Evolutionary conservation across 2,113 vertebrate genomes (phyloP).

Genomic region (Chiloscyllium plagiosum): DNA sequence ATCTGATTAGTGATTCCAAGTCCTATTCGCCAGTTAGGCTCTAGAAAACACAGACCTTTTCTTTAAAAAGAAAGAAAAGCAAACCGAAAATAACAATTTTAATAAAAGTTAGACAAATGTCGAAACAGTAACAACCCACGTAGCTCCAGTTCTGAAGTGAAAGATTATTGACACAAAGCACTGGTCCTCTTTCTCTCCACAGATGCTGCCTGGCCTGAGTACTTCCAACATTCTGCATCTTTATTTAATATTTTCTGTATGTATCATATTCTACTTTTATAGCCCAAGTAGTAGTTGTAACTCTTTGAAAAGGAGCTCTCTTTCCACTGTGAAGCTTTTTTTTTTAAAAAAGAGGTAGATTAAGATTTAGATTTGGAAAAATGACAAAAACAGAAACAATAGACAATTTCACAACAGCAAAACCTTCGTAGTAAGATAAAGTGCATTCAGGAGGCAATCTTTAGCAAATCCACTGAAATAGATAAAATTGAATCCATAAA

Average conservation of each 20-base stretch:
- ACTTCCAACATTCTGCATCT: neutral
- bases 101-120: neutral
- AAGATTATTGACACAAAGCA: neutral
- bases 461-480: neutral
- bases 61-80: neutral
- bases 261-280: neutral
- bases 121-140: neutral
- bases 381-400: neutral
- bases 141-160: neutral
- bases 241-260: neutral
- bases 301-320: neutral
- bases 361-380: neutral
- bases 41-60: neutral
- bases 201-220: neutral
- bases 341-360: neutral
- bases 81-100: neutral
- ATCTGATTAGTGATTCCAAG: neutral
- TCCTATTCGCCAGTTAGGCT: neutral
- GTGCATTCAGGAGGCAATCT: neutral
- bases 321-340: neutral
- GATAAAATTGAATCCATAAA: slow-evolving; percentile 26
- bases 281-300: neutral
- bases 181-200: neutral
- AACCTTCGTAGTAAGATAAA: neutral
- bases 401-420: neutral